Conservation (phyloP, 2,888 invertebrate genomes). For the Magallana nippona region DNA sequence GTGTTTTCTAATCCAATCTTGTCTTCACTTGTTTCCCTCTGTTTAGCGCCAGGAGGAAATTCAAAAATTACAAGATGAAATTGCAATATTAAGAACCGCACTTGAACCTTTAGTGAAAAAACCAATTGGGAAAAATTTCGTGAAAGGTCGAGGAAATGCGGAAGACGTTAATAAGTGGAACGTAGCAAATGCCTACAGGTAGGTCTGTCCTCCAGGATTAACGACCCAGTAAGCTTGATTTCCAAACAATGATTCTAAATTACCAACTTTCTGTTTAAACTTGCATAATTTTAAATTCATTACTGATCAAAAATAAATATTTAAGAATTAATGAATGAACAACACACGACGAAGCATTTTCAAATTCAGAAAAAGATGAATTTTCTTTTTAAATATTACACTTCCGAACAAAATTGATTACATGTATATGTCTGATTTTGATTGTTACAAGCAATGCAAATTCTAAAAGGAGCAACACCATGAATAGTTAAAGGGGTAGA, state of each 20-base stretch:
- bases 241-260: background rate
- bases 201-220: constrained; percentile 45
- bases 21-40: constrained; percentile 40
- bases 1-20: constrained; percentile 10
- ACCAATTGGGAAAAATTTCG: constrained; percentile 66
- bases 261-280: background rate
- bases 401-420: no score
- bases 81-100: constrained; percentile 66
- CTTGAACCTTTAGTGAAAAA: constrained; percentile 68
- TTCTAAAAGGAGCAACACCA: background rate
- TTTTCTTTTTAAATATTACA: no score
- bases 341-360: no score
- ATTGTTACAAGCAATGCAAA: no score
- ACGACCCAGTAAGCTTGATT: background rate
- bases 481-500: background rate
- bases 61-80: constrained; percentile 70
- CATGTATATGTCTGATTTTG: no score
- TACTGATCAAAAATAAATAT: no score
- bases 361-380: no score
- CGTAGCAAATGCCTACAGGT: constrained; percentile 76
- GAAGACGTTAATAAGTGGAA: constrained; percentile 71
- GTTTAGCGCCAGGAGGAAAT: constrained; percentile 74
- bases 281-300: no score
- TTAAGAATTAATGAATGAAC: no score
- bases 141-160: constrained; percentile 62